These are phyloP conservation scores for Candoia aspera DNA, from an alignment of 2,113 vertebrate genomes.

Conservation along the genomic window DNA sequence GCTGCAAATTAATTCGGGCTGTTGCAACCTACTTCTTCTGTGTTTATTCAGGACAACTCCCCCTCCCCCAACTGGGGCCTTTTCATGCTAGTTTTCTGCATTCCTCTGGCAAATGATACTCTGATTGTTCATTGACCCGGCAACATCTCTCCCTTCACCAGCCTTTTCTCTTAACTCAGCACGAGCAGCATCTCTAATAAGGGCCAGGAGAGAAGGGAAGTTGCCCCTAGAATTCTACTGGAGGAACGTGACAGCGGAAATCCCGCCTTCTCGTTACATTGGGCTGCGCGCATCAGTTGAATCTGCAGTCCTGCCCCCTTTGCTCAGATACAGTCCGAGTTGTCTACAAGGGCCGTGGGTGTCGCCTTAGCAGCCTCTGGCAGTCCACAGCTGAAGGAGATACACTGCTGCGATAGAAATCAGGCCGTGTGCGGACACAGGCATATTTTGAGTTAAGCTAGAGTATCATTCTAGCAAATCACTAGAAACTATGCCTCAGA, in stretches of 20 bases:
- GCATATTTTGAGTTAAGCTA: background rate
- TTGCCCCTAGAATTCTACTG: conserved; percentile 26
- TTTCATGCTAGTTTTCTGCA: background rate
- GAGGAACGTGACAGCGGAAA: conserved; percentile 65
- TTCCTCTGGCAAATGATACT: background rate
- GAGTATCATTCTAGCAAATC: background rate
- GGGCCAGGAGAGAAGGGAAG: conserved; percentile 6
- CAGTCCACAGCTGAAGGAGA: no score
- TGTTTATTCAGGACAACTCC: background rate
- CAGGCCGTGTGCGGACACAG: background rate
- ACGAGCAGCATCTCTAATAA: conserved; percentile 47
- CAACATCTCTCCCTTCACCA: background rate
- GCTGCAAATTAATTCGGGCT: background rate
- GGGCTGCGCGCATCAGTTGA: background rate
- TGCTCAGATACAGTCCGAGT: background rate
- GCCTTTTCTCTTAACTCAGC: background rate
- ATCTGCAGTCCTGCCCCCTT: conserved; percentile 20
- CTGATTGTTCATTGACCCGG: background rate
- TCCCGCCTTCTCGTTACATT: conserved; percentile 40
- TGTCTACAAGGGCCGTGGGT: background rate
- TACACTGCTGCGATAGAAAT: background rate
- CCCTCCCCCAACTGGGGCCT: background rate
- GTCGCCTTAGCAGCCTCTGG: background rate
- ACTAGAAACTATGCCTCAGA: background rate
- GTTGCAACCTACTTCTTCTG: background rate